Evolutionary conservation across 2,888 invertebrate species (phyloP), one percentile per base, ranked within the genome.

Genomic region (Drosophila percnosoma): DNA sequence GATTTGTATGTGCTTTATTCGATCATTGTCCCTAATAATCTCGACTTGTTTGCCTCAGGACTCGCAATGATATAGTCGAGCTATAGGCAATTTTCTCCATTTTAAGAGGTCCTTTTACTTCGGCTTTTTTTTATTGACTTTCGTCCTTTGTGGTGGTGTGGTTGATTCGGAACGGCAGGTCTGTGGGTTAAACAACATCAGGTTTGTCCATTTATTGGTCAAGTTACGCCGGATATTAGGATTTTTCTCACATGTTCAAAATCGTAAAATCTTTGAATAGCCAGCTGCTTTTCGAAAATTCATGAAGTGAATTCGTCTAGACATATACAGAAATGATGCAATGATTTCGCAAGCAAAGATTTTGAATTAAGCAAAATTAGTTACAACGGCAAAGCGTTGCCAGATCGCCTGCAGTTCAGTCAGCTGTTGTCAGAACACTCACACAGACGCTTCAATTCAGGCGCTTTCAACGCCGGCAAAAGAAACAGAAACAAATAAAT

Each of bases 401-500:
- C 69, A 72, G 62, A 58, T 15, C 15, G 11, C 38, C 29, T 59
- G 54, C 69, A 63, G 11, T 36, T 18, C 55, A 7, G 11, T 70
- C 72, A 72, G 72, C 72, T 72, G 72, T 71, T 68, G 10, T 4
- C 38, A 4, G 7, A 36, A 27, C 21, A 15, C 29, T 52, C 29
- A 59, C 31, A 58, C 24, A 42, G 13, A n/a, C 11, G 10, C 8
- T 21, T 21, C 21, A 21, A 21, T 21, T 21, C 21, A 48, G 60
- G 60, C 52, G 33, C 48, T 13, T 24, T 45, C 15, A 42, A 60
- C 62, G 33, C 74, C 78, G 78, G 78, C 68, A 57, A 34, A 48
- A 40, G 36, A 57, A 51, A 45, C 0, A 24, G 36, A 52, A 48
- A 65, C 11, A 52, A n/a, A 48, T 18, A 52, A 68, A 61, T 15